Evolutionary conservation across 2,797 vertebrate species (phyloP).

Genomic region (Acrocephalus scirpaceus): DNA sequence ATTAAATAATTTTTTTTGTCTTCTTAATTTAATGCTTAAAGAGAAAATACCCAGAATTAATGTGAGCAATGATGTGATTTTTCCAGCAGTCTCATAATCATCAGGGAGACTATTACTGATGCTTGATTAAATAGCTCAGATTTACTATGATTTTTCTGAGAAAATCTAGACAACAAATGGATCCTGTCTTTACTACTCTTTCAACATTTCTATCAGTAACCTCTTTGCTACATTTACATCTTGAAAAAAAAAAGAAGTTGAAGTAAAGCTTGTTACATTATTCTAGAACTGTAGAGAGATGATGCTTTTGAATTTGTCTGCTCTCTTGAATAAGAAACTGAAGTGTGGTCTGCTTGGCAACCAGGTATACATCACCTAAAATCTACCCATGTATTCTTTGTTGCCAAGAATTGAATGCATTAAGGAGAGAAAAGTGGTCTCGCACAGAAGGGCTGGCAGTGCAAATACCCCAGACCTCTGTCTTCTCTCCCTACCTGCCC

Average conservation of each 20-base stretch:
- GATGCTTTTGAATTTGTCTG: background rate
- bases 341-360: background rate
- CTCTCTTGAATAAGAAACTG: background rate
- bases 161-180: background rate
- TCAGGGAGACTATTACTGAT: background rate
- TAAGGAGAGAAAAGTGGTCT: background rate
- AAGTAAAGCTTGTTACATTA: background rate
- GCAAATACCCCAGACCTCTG: background rate
- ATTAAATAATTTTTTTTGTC: background rate
- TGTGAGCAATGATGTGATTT: background rate
- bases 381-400: background rate
- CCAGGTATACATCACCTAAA: background rate
- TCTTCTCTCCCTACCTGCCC: background rate
- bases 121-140: background rate
- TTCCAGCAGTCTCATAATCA: background rate
- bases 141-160: background rate
- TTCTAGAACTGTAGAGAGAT: background rate
- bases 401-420: background rate
- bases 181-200: background rate
- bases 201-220: background rate
- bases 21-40: background rate
- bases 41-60: background rate
- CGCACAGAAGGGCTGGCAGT: background rate
- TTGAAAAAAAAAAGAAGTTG: background rate
- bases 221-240: background rate